Base-by-base conservation (phyloP, 2,113 vertebrate genomes). In the Heliornis fulica region DNA sequence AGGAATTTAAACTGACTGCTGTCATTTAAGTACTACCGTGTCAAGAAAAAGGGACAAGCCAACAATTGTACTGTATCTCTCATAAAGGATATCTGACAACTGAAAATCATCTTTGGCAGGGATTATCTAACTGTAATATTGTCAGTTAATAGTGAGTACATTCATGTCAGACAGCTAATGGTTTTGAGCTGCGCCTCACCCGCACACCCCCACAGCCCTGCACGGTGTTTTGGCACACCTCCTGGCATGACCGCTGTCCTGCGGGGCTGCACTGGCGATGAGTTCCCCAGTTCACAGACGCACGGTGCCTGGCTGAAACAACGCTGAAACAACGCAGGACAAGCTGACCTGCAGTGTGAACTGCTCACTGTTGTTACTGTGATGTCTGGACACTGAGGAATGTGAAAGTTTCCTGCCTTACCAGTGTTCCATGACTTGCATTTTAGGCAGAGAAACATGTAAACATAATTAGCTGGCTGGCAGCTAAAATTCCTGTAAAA, bases 381-480 rank as follows among this genome's bases (percentile, higher is more conserved):
- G 91, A 76, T 88, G 95, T 97, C 96, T 96, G 92, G 93, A 50
- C 80, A 80, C 94, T 68, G 25, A 69, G 22, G 79, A 95, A 97
- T 92, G 87, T 60, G 31, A 78, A 78, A 75, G 60, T 92, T 94
- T 97, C 94, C 91, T 91, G 56, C 97, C 97, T 98, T 93, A 94
- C 96, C 93, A 93, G 36, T 51, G 51, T 81, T 86, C 74, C 83
- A 84, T 81, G 77, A 94, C 76, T 97, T 94, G 91, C 79, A 89
- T 89, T 96, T 94, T 86, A 45, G 79, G 88, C 65, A 95, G 53
- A 95, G 89, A 97, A 96, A 97, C 72, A 46, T 83, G 66, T 81
- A 93, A 97, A 95, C 66, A 72, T 77, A 95, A 75, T 84, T 94
- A 95, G 72, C 50, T n/a, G 53, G 79, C 76, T 87, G 87, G 72